A percentile compares a stretch with the other conserved stretches of the same genome.
Conservation (phyloP, 2,888 invertebrate genomes). For the Drosophila mimica region DNA sequence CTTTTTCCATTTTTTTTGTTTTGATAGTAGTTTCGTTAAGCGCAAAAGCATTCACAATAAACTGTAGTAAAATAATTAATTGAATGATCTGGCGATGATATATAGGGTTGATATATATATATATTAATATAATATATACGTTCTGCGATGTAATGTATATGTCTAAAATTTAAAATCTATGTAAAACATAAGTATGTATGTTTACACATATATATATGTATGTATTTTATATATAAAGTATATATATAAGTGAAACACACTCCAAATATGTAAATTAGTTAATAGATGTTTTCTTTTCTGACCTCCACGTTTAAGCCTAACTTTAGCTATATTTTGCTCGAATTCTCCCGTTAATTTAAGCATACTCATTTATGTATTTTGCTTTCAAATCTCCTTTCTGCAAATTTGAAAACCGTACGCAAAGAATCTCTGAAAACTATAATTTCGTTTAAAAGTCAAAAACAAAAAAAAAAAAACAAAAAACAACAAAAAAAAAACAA, state of each 20-base stretch:
- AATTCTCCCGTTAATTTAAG: constrained; percentile 34
- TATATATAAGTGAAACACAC: constrained; percentile 71
- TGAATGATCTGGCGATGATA: constrained; percentile 41
- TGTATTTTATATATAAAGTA: constrained; percentile 21
- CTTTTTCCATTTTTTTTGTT: constrained; percentile 23
- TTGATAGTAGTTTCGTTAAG: constrained; percentile 43
- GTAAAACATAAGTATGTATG: constrained; percentile 69
- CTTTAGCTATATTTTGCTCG: constrained; percentile 60
- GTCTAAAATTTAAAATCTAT: constrained; percentile 72
- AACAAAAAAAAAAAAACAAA: constrained; percentile 40
- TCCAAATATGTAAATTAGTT: constrained; percentile 80
- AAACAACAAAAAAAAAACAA: constrained; percentile 48
- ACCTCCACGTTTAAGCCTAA: neutral
- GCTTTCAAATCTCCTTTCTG: constrained; percentile 26
- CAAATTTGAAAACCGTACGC: constrained; percentile 13
- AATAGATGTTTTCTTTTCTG: constrained; percentile 30
- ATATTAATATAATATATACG: constrained; percentile 38
- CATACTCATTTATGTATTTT: constrained; percentile 11
- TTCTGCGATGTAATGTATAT: constrained; percentile 65
- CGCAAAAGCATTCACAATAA: constrained; percentile 54
- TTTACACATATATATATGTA: constrained; percentile 49
- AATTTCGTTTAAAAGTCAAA: constrained; percentile 44
- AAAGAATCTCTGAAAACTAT: constrained; percentile 25
- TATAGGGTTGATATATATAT: constrained; percentile 20
- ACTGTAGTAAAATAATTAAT: constrained; percentile 62